Conservation (phyloP, 1,140 invertebrate species). For the Liolophura sinensis region DNA sequence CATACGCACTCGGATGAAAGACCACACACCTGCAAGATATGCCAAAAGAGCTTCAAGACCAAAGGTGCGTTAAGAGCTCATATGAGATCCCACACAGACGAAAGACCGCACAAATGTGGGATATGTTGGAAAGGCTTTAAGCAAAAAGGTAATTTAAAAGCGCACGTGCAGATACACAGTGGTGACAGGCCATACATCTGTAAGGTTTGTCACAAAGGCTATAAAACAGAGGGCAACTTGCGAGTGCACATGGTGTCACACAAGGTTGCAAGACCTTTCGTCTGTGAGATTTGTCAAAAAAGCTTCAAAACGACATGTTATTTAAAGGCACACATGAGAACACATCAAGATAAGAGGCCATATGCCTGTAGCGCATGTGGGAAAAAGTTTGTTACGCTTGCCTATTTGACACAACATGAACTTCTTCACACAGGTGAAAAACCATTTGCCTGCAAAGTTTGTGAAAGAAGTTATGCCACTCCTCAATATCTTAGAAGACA, state of each 20-base stretch:
- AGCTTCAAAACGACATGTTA: constrained; percentile 7
- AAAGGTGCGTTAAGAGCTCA: constrained; percentile 27
- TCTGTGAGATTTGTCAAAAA: constrained; percentile 25
- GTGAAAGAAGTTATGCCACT: too few relatives aligned
- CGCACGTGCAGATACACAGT: constrained; percentile 27
- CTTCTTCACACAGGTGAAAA: too few relatives aligned
- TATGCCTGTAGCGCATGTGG: constrained; percentile 62
- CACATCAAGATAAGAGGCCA: constrained; percentile 48
- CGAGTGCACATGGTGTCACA: constrained; percentile 59
- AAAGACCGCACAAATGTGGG: constrained; percentile 31
- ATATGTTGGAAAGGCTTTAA: constrained; percentile 41
- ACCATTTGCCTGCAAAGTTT: too few relatives aligned
- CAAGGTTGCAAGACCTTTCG: constrained; percentile 76
- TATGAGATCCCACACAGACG: constrained; percentile 34
- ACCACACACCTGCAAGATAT: constrained; percentile 36
- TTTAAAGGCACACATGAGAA: too few relatives aligned
- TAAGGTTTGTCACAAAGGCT: constrained; percentile 29
- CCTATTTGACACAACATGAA: too few relatives aligned
- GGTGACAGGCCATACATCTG: constrained; percentile 25
- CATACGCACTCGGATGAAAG: constrained; percentile 33
- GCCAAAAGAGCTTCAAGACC: constrained; percentile 24
- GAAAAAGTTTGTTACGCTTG: constrained; percentile 11
- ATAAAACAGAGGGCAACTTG: constrained; percentile 10
- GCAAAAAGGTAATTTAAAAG: constrained; percentile 17
- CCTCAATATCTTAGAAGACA: too few relatives aligned